Evolutionary conservation across 1,140 invertebrate genomes (phyloP).

Genomic region (Tenebrio molitor): DNA sequence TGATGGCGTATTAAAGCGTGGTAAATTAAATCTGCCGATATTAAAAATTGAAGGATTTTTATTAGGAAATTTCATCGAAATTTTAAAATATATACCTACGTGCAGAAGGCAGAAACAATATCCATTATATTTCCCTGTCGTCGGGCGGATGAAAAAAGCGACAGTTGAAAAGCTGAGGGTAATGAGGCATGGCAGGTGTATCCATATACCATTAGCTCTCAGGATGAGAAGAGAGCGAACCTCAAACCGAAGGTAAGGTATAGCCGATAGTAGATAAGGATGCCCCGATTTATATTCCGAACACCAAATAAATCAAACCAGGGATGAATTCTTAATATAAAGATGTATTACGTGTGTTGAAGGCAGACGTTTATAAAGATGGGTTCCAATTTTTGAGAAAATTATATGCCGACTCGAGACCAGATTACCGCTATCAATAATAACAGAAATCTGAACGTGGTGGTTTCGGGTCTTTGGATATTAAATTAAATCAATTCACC

Average conservation of each 20-base stretch:
- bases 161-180: slow-evolving; percentile 49
- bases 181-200: slow-evolving; percentile 51
- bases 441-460: background rate
- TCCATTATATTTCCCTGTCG: slow-evolving; percentile 50
- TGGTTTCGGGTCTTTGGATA: too few species aligned
- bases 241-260: slow-evolving; percentile 24
- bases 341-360: slow-evolving; percentile 32
- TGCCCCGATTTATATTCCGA: slow-evolving; percentile 31
- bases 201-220: slow-evolving; percentile 48
- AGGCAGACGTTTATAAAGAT: slow-evolving; percentile 10
- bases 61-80: slow-evolving; percentile 3
- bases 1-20: background rate
- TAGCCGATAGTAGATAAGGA: slow-evolving; percentile 34
- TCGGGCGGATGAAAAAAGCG: slow-evolving; percentile 33
- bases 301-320: slow-evolving; percentile 38
- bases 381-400: slow-evolving; percentile 15
- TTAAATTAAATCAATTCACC: too few species aligned
- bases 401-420: slow-evolving; percentile 8
- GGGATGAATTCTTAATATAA: slow-evolving; percentile 40
- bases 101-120: slow-evolving; percentile 29
- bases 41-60: slow-evolving; percentile 34
- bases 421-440: slow-evolving; percentile 9
- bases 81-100: slow-evolving; percentile 5
- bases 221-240: slow-evolving; percentile 6
- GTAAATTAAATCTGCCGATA: slow-evolving; percentile 30